phyloP scores from a whole-genome alignment of 1,140 invertebrate species.

The Pseudomyrmex sp. region DNA sequence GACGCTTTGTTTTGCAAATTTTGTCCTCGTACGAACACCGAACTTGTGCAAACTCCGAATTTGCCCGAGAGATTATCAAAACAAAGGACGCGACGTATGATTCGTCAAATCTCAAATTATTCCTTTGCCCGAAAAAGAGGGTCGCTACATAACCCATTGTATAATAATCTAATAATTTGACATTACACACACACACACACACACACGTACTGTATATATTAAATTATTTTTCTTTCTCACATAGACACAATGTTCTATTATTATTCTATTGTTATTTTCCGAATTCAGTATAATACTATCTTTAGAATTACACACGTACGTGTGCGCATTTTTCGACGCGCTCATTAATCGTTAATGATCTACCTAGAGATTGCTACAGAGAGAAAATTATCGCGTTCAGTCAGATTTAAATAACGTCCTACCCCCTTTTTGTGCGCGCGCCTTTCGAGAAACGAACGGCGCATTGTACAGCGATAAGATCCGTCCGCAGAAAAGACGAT shows the following conservation, averaged over 20 bases:
- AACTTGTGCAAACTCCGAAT: slow-evolving; percentile 41
- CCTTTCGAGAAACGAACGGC: slow-evolving; percentile 24
- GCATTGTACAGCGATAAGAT: slow-evolving; percentile 50
- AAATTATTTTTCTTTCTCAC: too few species aligned
- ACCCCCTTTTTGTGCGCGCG: not conserved
- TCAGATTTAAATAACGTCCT: slow-evolving; percentile 23
- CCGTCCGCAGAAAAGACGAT: slow-evolving; percentile 71
- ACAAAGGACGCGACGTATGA: slow-evolving; percentile 31
- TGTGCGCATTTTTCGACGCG: not conserved
- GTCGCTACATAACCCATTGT: not conserved
- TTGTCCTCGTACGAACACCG: slow-evolving; percentile 43
- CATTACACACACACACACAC: too few species aligned
- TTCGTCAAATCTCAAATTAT: slow-evolving; percentile 33
- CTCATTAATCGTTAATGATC: not conserved
- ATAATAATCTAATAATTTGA: not conserved
- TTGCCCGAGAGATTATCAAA: slow-evolving; percentile 42
- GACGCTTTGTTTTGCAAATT: slow-evolving; percentile 75
- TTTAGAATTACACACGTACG: not conserved
- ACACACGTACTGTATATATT: too few species aligned
- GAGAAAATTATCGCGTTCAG: not conserved
- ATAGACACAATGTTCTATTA: too few species aligned
- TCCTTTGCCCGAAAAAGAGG: not conserved
- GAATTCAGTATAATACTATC: not conserved
- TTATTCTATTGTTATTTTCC: not conserved
- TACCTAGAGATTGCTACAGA: too few species aligned